A percentile compares a stretch with the other conserved stretches of the same genome.
Conservation (phyloP, 2,888 invertebrate genomes). For the Spicauda simplicius region DNA sequence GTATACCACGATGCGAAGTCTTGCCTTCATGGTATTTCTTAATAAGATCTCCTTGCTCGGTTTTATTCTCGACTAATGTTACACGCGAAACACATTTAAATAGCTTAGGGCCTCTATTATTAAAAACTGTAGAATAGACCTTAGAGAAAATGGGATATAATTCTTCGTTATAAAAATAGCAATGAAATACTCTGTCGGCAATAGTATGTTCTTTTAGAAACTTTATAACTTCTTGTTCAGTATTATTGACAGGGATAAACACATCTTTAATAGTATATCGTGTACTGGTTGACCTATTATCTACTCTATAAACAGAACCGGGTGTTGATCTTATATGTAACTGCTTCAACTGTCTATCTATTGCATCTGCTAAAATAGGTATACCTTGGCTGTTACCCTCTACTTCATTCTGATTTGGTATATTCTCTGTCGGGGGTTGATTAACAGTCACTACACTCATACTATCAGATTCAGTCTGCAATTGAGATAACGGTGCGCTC, state of each 20-base stretch:
- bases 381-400: slow-evolving; percentile 26
- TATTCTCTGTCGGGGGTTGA: too few species aligned
- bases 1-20: slow-evolving; percentile 35
- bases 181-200: slow-evolving; percentile 33
- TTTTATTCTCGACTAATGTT: slow-evolving; percentile 34
- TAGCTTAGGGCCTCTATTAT: slow-evolving; percentile 38
- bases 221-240: slow-evolving; percentile 39
- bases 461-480: too few species aligned
- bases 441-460: too few species aligned
- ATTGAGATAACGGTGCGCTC: too few species aligned
- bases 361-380: slow-evolving; percentile 38
- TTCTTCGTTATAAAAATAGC: slow-evolving; percentile 37
- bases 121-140: slow-evolving; percentile 36
- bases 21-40: slow-evolving; percentile 41
- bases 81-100: slow-evolving; percentile 29
- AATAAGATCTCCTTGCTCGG: slow-evolving; percentile 37
- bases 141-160: slow-evolving; percentile 37
- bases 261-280: slow-evolving; percentile 41
- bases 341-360: slow-evolving; percentile 48
- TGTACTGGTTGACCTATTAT: slow-evolving; percentile 42
- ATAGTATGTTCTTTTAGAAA: too few species aligned
- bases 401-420: not conserved
- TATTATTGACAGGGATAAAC: slow-evolving; percentile 42
- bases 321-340: slow-evolving; percentile 45
- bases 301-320: slow-evolving; percentile 41